Percentiles rank a stretch among this genome's conserved stretches.
Evolutionary conservation across 53 echinoderm and acorn worm genomes (phyloP).

Genomic region (Henricia sp.): DNA sequence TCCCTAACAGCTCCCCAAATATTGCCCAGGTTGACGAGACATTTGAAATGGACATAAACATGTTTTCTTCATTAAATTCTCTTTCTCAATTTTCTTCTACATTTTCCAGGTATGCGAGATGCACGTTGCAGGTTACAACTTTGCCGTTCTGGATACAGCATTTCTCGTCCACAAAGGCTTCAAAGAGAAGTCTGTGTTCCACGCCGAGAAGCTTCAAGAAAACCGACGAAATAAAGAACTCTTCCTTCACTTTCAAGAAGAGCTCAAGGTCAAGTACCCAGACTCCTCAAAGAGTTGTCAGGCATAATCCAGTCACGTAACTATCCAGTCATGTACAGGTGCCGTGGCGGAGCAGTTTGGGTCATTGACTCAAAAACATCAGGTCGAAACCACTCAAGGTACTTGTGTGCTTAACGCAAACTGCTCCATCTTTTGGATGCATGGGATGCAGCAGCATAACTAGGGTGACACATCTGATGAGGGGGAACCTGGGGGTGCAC

Average conservation of each 20-base stretch:
- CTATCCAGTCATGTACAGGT: background rate
- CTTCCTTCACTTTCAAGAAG: slow-evolving; percentile 77
- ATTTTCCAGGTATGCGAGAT: slow-evolving; percentile 86
- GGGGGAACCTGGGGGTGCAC: no score
- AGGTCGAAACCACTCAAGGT: no score
- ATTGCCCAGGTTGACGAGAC: no score
- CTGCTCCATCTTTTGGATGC: no score
- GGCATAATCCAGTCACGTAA: slow-evolving; percentile 8
- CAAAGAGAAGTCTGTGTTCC: slow-evolving; percentile 80
- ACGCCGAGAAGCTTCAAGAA: slow-evolving; percentile 81
- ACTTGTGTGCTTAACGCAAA: no score
- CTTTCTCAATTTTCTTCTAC: background rate
- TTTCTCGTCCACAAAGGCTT: slow-evolving; percentile 89
- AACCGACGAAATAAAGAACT: slow-evolving; percentile 80
- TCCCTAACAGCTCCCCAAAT: no score
- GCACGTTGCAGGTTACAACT: slow-evolving; percentile 90
- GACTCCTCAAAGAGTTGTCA: slow-evolving; percentile 74
- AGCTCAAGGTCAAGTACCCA: slow-evolving; percentile 85
- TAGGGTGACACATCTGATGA: no score
- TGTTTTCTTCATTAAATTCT: background rate
- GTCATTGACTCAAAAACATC: no score
- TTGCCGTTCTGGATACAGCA: slow-evolving; percentile 86
- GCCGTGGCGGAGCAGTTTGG: no score
- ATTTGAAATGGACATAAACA: no score
- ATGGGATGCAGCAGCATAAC: no score